Conservation (phyloP, 2,888 invertebrate genomes). For the Philonicus albiceps region DNA sequence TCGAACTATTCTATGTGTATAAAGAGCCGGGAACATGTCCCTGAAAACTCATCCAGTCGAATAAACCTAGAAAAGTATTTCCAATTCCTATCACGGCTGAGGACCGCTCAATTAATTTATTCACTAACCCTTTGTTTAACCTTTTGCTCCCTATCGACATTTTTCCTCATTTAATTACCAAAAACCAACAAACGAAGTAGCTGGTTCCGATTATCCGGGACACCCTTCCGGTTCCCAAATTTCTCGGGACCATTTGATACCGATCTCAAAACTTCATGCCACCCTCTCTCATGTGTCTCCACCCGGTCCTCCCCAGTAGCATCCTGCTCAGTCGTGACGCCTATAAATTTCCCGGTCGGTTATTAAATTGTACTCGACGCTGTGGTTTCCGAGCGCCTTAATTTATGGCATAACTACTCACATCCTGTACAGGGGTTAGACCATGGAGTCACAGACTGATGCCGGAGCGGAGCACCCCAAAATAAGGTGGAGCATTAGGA, state of each 20-base stretch:
- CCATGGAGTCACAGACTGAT: not conserved
- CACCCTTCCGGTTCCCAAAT: not conserved
- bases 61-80: not conserved
- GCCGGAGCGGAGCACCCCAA: not conserved
- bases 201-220: not conserved
- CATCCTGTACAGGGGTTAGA: not conserved
- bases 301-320: not conserved
- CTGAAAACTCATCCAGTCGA: not conserved
- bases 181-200: conserved; percentile 19
- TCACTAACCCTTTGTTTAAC: not conserved
- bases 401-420: conserved; percentile 38
- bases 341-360: conserved; percentile 29
- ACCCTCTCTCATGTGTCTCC: not conserved
- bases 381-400: conserved; percentile 31
- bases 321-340: not conserved
- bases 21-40: not conserved
- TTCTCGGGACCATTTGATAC: not conserved
- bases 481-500: not conserved
- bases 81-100: conserved; percentile 8
- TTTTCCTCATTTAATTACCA: conserved; percentile 27
- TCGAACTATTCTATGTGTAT: not conserved
- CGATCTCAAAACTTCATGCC: not conserved
- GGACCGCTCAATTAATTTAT: conserved; percentile 33
- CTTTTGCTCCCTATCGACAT: not conserved
- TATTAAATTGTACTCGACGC: conserved; percentile 36